phyloP scores from a whole-genome alignment of 2,888 invertebrate genomes.

The Sepioteuthis lessoniana region DNA sequence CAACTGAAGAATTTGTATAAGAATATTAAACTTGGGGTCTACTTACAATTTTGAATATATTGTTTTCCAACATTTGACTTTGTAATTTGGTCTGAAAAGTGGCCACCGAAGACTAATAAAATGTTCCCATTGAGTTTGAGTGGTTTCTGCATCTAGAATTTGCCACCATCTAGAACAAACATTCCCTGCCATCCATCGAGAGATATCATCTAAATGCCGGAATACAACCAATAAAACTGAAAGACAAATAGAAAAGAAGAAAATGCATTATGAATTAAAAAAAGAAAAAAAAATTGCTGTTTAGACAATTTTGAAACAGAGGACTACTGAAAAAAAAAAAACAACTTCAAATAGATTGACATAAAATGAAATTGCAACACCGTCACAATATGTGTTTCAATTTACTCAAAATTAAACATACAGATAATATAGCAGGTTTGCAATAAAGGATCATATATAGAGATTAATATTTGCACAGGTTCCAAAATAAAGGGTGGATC shows the following conservation, averaged over 20 bases:
- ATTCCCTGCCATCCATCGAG: constrained; percentile 89
- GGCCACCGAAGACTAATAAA: constrained; percentile 89
- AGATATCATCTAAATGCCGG: constrained; percentile 91
- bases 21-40: constrained; percentile 39
- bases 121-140: constrained; percentile 86
- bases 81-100: constrained; percentile 84
- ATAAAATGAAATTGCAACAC: too few relatives aligned
- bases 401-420: too few relatives aligned
- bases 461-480: too few relatives aligned
- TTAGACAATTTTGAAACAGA: too few relatives aligned
- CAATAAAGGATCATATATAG: too few relatives aligned
- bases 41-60: constrained; percentile 80
- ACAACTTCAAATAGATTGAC: too few relatives aligned
- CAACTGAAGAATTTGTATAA: neutral
- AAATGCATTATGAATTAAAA: too few relatives aligned
- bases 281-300: too few relatives aligned
- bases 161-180: constrained; percentile 89
- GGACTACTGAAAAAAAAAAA: too few relatives aligned
- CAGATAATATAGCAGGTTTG: too few relatives aligned
- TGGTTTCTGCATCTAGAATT: constrained; percentile 85
- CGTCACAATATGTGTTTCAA: too few relatives aligned
- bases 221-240: constrained; percentile 87
- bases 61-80: constrained; percentile 86
- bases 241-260: neutral
- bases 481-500: too few relatives aligned